phyloP scores from a whole-genome alignment of 2,888 invertebrate species.

The Diploptera punctata region DNA sequence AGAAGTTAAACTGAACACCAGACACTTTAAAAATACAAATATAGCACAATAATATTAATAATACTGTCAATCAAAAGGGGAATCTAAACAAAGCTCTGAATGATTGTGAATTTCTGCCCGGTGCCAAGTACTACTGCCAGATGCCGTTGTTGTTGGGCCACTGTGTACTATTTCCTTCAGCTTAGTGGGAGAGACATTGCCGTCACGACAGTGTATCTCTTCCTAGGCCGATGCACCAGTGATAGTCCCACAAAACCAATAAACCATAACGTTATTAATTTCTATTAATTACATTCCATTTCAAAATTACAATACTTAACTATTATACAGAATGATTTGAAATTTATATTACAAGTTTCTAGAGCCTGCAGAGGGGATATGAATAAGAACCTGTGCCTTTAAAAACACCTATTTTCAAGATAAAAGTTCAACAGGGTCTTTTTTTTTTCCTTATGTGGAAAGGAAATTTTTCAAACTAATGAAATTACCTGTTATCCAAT shows the following conservation, averaged over 20 bases:
- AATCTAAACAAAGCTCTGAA: conserved; percentile 37
- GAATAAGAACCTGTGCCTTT: conserved; percentile 4
- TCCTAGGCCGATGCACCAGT: conserved; percentile 34
- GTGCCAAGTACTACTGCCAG: conserved; percentile 47
- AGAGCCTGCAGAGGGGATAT: too few species aligned
- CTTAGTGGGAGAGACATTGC: conserved; percentile 43
- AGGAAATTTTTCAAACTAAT: too few species aligned
- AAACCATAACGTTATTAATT: too few species aligned
- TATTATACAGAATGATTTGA: too few species aligned
- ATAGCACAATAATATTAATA: conserved; percentile 18
- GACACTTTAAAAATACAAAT: conserved; percentile 3
- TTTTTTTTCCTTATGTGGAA: too few species aligned
- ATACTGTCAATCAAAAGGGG: conserved; percentile 40
- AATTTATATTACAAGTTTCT: too few species aligned
- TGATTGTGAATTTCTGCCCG: conserved; percentile 42
- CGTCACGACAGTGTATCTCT: conserved; percentile 38
- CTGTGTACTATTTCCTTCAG: conserved; percentile 41
- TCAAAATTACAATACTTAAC: too few species aligned
- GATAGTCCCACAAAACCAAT: conserved; percentile 38
- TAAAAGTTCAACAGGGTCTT: too few species aligned
- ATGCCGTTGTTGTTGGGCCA: conserved; percentile 47
- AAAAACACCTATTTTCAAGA: neutral
- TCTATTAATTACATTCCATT: too few species aligned
- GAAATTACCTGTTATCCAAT: too few species aligned
- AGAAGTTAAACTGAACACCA: conserved; percentile 4